phyloP scores from a whole-genome alignment of 2,888 invertebrate species.

The Alcis repandata region DNA sequence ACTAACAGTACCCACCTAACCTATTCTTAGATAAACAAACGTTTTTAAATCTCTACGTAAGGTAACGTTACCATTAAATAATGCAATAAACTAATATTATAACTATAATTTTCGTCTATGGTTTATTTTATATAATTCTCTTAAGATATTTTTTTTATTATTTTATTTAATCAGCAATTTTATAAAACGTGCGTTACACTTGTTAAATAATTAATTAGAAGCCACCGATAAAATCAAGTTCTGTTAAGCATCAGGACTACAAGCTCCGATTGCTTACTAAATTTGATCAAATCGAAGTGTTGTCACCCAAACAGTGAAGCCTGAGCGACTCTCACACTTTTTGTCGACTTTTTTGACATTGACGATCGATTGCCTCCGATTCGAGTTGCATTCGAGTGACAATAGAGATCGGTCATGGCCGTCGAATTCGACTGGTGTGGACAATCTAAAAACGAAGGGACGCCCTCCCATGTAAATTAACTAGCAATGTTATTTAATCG shows the following conservation, averaged over 20 bases:
- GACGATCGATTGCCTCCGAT: conserved; percentile 72
- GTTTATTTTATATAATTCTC: too few relatives aligned
- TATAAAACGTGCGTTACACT: too few relatives aligned
- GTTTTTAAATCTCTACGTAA: neutral
- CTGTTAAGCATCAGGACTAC: conserved; percentile 51
- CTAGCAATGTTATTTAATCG: conserved; percentile 35
- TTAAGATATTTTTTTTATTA: too few relatives aligned
- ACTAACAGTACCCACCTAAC: too few relatives aligned
- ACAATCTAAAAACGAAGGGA: conserved; percentile 55
- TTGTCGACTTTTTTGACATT: conserved; percentile 74
- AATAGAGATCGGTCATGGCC: conserved; percentile 75
- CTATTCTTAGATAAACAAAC: neutral
- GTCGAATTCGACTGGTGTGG: conserved; percentile 63
- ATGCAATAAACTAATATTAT: too few relatives aligned
- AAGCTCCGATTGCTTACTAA: conserved; percentile 60
- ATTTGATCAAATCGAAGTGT: conserved; percentile 61
- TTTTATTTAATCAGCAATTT: too few relatives aligned
- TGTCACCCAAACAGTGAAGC: conserved; percentile 69
- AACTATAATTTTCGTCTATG: too few relatives aligned
- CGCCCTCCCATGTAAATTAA: conserved; percentile 64
- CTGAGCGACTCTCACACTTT: conserved; percentile 72
- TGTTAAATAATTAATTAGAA: conserved; percentile 1
- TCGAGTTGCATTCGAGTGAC: conserved; percentile 69
- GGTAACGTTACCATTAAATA: too few relatives aligned
- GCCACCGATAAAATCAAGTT: conserved; percentile 49